Conservation (phyloP, 35 echinoderm and acorn worm species). For the Holothuria glaberrima region DNA sequence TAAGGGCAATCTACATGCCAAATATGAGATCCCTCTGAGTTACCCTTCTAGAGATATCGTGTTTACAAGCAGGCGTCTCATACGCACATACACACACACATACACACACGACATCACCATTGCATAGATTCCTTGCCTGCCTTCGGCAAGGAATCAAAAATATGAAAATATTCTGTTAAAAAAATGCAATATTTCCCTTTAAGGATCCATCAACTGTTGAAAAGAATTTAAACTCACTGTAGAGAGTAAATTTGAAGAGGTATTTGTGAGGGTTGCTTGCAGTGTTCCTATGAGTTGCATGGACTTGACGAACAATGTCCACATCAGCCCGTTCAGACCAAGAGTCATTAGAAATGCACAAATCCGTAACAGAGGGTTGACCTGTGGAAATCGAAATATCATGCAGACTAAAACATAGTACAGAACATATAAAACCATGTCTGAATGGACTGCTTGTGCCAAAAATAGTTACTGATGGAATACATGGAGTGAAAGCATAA, state of each 20-base stretch:
- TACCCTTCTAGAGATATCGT: too few species aligned
- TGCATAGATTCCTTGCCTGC: too few species aligned
- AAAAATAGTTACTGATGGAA: too few species aligned
- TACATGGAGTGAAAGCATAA: not conserved
- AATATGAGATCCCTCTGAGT: too few species aligned
- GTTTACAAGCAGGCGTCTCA: too few species aligned
- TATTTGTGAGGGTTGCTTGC: slow-evolving; percentile 35
- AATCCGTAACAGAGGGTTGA: not conserved
- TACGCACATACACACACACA: too few species aligned
- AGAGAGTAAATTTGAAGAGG: slow-evolving; percentile 29
- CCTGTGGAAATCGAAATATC: not conserved
- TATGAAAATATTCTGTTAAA: too few species aligned
- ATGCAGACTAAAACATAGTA: not conserved
- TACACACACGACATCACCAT: too few species aligned
- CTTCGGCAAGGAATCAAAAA: too few species aligned
- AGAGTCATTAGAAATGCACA: slow-evolving; percentile 7
- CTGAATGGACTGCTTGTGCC: not conserved
- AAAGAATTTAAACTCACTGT: not conserved
- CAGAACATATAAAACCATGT: not conserved
- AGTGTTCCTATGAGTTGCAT: slow-evolving; percentile 43
- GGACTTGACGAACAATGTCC: slow-evolving; percentile 47
- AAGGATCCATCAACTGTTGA: too few species aligned
- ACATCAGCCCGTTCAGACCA: slow-evolving; percentile 29
- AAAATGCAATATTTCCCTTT: too few species aligned
- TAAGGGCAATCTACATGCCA: too few species aligned